Percentiles rank a stretch among this genome's conserved stretches.
Evolutionary conservation across 2,113 vertebrate genomes (phyloP).

Genomic region (Epinephelus fuscoguttatus): DNA sequence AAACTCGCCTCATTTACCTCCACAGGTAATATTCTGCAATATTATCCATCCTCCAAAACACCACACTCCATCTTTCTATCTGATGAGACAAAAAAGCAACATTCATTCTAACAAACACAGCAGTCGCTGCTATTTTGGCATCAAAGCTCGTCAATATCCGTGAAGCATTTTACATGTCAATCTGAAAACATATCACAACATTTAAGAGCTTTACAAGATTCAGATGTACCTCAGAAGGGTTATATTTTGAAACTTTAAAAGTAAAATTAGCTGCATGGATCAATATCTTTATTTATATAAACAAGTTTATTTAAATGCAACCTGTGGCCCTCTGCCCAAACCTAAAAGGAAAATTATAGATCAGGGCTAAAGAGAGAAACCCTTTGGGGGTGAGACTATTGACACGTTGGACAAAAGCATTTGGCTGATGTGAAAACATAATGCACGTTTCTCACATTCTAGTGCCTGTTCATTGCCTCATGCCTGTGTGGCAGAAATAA

Average conservation of each 20-base stretch:
- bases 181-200: background rate
- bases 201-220: slow-evolving; percentile 11
- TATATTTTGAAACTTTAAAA: background rate
- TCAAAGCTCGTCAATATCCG: slow-evolving; percentile 1
- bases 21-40: slow-evolving; percentile 54
- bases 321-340: slow-evolving; percentile 24
- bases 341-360: slow-evolving; percentile 23
- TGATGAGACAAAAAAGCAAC: slow-evolving; percentile 20
- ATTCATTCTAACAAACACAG: slow-evolving; percentile 36
- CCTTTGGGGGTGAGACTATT: background rate
- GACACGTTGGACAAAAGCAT: slow-evolving; percentile 1
- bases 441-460: background rate
- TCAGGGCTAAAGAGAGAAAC: slow-evolving; percentile 30
- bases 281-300: slow-evolving; percentile 33
- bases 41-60: slow-evolving; percentile 48
- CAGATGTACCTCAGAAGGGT: background rate
- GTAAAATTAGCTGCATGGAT: slow-evolving; percentile 6
- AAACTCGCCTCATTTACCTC: slow-evolving; percentile 41
- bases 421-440: background rate
- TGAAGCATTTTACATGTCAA: background rate
- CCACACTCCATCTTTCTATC: slow-evolving; percentile 28
- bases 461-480: background rate
- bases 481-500: background rate
- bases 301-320: slow-evolving; percentile 15
- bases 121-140: slow-evolving; percentile 16